Conservation (phyloP, 1,140 invertebrate genomes). For the Hylaeus anthracinus region DNA sequence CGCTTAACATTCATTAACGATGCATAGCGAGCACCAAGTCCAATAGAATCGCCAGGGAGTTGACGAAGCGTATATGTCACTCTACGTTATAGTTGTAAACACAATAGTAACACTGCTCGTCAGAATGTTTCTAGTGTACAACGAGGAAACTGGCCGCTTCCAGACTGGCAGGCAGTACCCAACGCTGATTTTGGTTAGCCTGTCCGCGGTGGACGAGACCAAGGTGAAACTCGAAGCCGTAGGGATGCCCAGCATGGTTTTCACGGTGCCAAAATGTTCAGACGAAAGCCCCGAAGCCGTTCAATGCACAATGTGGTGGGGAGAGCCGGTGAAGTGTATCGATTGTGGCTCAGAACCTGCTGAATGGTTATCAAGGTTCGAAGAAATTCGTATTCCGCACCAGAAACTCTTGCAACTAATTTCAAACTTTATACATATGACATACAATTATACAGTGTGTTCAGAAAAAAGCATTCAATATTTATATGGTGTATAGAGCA, state of each 20-base stretch:
- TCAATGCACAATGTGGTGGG: constrained; percentile 70
- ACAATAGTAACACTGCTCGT: constrained; percentile 10
- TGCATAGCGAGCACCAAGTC: too few relatives aligned
- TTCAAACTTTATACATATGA: too few relatives aligned
- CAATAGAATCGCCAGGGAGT: not conserved
- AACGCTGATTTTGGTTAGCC: constrained; percentile 68
- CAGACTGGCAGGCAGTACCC: constrained; percentile 69
- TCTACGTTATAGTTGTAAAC: too few relatives aligned
- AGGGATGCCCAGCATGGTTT: constrained; percentile 67
- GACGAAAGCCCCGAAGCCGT: constrained; percentile 44
- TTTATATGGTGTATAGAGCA: too few relatives aligned
- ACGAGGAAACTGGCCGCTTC: constrained; percentile 69
- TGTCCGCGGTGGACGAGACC: constrained; percentile 58
- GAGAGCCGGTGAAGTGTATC: constrained; percentile 69
- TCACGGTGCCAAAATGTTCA: constrained; percentile 55
- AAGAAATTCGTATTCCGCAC: not conserved
- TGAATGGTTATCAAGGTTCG: constrained; percentile 75
- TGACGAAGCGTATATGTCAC: not conserved
- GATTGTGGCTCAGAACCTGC: constrained; percentile 76
- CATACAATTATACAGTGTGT: too few relatives aligned
- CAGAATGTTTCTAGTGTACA: constrained; percentile 74
- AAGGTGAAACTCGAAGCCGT: constrained; percentile 70
- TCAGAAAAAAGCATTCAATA: too few relatives aligned
- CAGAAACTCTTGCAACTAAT: too few relatives aligned
- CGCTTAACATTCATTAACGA: not conserved